phyloP scores from a whole-genome alignment of 2,797 vertebrate genomes.

The Microcaecilia unicolor region DNA sequence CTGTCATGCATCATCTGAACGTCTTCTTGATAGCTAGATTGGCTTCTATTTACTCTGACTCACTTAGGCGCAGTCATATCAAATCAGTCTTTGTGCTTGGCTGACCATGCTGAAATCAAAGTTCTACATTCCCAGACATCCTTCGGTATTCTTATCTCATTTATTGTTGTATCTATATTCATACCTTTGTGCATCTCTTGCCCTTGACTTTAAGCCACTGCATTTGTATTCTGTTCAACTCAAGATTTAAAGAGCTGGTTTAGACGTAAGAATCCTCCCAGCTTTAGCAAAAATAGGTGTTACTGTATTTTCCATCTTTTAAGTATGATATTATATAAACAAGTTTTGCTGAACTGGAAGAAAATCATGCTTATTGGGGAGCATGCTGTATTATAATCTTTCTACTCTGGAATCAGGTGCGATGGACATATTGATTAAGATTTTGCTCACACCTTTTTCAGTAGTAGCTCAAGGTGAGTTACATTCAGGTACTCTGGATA shows the following conservation, averaged over 20 bases:
- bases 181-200: background rate
- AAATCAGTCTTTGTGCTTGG: background rate
- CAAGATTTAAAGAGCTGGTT: constrained; percentile 7
- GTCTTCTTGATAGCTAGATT: constrained; percentile 2
- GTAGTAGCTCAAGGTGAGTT: too few relatives aligned
- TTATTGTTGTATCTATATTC: constrained; percentile 3
- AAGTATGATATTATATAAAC: too few relatives aligned
- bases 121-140: background rate
- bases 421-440: too few relatives aligned
- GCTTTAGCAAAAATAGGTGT: too few relatives aligned
- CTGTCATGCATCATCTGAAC: background rate
- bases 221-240: background rate
- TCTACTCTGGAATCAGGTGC: too few relatives aligned
- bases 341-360: too few relatives aligned
- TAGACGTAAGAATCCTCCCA: too few relatives aligned
- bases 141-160: background rate
- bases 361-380: too few relatives aligned
- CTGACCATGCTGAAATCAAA: constrained; percentile 6
- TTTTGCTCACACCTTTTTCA: too few relatives aligned
- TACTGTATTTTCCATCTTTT: too few relatives aligned
- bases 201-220: constrained; percentile 1
- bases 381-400: too few relatives aligned
- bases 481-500: too few relatives aligned
- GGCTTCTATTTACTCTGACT: constrained; percentile 1
- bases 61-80: background rate